A percentile compares a stretch with the other conserved stretches of the same genome.
Evolutionary conservation across 2,888 invertebrate species (phyloP).

Genomic region (Caenorhabditis angaria): DNA sequence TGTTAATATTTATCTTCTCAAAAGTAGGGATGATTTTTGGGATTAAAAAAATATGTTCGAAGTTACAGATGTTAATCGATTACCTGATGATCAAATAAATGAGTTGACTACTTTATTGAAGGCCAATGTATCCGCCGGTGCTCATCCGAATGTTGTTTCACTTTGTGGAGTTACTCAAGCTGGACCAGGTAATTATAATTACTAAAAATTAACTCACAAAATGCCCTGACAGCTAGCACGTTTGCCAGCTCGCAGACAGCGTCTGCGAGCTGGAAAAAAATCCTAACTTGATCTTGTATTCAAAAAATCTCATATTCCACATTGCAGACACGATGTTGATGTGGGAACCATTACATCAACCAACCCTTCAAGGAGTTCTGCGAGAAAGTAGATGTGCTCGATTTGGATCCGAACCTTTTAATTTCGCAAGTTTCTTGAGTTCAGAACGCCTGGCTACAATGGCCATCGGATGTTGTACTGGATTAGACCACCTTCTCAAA

Average conservation of each 20-base stretch:
- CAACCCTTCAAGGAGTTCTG: constrained; percentile 42
- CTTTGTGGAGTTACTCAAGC: constrained; percentile 29
- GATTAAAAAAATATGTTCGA: background rate
- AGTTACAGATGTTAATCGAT: constrained; percentile 27
- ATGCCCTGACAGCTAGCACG: too few relatives aligned
- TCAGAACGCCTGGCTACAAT: constrained; percentile 43
- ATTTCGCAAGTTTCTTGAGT: constrained; percentile 46
- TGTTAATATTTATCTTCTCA: constrained; percentile 39
- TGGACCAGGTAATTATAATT: constrained; percentile 19
- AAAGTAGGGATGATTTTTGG: constrained; percentile 15
- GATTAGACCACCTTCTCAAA: constrained; percentile 35
- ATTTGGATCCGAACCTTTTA: constrained; percentile 36
- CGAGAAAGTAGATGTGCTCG: constrained; percentile 47
- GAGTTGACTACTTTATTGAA: constrained; percentile 23
- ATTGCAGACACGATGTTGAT: constrained; percentile 39
- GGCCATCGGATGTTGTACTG: constrained; percentile 40
- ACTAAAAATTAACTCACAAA: too few relatives aligned
- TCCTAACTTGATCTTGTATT: too few relatives aligned
- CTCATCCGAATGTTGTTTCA: constrained; percentile 40
- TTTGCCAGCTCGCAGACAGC: too few relatives aligned
- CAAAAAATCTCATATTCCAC: too few relatives aligned
- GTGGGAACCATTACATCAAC: constrained; percentile 45
- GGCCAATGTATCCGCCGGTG: constrained; percentile 31
- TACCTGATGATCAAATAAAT: constrained; percentile 23
- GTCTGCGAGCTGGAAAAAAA: too few relatives aligned